phyloP scores from a whole-genome alignment of 2,113 vertebrate genomes.

The Zosterops pallidus region DNA sequence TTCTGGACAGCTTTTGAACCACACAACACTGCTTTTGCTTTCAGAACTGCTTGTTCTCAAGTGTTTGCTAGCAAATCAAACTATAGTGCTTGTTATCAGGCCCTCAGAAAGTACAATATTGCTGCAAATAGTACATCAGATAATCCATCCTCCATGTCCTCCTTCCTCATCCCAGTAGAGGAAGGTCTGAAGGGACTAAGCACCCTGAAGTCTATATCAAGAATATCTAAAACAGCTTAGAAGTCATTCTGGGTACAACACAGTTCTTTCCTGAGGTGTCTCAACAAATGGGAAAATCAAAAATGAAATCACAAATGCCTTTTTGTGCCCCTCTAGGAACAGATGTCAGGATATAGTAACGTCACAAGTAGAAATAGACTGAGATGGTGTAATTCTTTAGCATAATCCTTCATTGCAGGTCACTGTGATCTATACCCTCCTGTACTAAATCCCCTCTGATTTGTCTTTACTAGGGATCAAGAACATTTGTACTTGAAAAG shows the following conservation, averaged over 20 bases:
- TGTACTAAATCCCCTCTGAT: not conserved
- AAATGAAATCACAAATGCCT: not conserved
- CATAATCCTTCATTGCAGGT: not conserved
- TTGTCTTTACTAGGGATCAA: not conserved
- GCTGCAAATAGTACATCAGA: not conserved
- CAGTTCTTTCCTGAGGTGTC: not conserved
- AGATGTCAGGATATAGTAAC: not conserved
- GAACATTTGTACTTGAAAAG: not conserved
- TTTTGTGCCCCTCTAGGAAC: not conserved
- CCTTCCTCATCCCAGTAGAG: not conserved
- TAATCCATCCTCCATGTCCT: not conserved
- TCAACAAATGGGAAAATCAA: rapidly evolving
- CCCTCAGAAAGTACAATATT: not conserved
- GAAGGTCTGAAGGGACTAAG: not conserved
- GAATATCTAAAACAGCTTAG: not conserved
- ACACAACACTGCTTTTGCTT: not conserved
- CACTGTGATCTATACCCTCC: not conserved
- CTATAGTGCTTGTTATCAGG: not conserved
- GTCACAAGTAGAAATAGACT: not conserved
- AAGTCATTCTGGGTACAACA: not conserved
- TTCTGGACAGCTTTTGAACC: not conserved
- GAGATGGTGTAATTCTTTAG: not conserved
- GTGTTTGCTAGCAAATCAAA: not conserved
- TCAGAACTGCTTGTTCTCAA: not conserved
- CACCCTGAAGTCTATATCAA: not conserved